A percentile compares a stretch with the other conserved stretches of the same genome.
These are phyloP conservation scores for Campoplex nolae DNA, from an alignment of 2,888 invertebrate genomes.

Conservation along the genomic window DNA sequence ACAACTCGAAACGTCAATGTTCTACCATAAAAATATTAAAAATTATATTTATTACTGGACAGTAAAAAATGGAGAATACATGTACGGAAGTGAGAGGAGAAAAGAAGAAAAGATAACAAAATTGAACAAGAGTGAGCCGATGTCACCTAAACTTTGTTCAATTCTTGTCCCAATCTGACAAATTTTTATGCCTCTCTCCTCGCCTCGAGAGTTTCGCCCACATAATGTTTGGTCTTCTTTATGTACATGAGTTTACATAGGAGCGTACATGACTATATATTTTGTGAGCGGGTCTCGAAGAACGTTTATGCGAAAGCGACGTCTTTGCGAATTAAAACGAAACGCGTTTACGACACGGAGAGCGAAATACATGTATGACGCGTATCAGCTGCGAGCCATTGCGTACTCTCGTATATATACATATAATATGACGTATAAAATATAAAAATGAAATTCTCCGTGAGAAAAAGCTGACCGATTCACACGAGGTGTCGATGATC, in stretches of 20 bases:
- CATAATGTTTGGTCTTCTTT: slow-evolving; percentile 35
- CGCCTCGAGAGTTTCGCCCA: slow-evolving; percentile 44
- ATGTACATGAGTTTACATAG: slow-evolving; percentile 16
- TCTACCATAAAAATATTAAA: neutral
- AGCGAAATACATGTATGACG: slow-evolving; percentile 24
- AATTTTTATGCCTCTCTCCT: slow-evolving; percentile 56
- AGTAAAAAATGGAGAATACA: neutral
- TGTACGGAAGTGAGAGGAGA: neutral
- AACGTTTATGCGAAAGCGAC: slow-evolving; percentile 65
- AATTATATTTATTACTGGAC: neutral
- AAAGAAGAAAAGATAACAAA: neutral
- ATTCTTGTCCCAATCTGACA: slow-evolving; percentile 60
- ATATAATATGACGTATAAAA: slow-evolving; percentile 6
- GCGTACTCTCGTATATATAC: neutral
- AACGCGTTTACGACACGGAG: slow-evolving; percentile 61
- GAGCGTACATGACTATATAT: slow-evolving; percentile 24
- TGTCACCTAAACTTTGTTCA: slow-evolving; percentile 69
- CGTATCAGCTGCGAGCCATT: slow-evolving; percentile 4
- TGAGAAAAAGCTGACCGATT: slow-evolving; percentile 53
- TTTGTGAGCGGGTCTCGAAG: slow-evolving; percentile 15
- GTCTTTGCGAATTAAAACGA: slow-evolving; percentile 64
- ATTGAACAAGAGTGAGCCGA: slow-evolving; percentile 66
- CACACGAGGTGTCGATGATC: slow-evolving; percentile 28
- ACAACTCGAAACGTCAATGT: neutral
- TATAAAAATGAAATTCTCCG: slow-evolving; percentile 24